These are phyloP conservation scores for Paramacrobiotus metropolitanus DNA, from an alignment of 1,140 invertebrate species.

Conservation along the genomic window DNA sequence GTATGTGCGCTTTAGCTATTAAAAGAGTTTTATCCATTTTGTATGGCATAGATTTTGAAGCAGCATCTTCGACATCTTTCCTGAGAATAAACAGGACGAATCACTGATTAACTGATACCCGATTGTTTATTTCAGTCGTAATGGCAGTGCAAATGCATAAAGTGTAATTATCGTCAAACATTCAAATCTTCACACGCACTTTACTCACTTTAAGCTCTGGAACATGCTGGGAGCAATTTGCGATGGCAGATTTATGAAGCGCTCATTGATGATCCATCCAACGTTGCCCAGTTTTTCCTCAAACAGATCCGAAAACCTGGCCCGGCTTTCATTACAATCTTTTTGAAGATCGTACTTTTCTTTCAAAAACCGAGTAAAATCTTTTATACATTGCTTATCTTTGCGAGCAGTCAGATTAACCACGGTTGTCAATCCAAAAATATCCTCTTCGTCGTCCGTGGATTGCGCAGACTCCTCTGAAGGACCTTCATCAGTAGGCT, in stretches of 20 bases:
- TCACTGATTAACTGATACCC: too few species aligned
- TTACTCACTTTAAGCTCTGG: background rate
- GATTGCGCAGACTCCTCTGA: too few species aligned
- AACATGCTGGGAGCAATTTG: background rate
- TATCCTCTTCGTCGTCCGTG: background rate
- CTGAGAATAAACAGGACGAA: background rate
- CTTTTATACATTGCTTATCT: background rate
- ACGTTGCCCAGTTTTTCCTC: background rate
- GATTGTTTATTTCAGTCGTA: too few species aligned
- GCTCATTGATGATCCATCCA: constrained; percentile 3
- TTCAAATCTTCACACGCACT: too few species aligned
- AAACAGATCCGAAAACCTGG: background rate
- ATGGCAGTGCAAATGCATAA: too few species aligned
- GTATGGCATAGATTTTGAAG: background rate
- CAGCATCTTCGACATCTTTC: background rate
- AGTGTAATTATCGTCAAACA: too few species aligned
- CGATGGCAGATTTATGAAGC: constrained; percentile 1
- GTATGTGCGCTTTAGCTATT: background rate
- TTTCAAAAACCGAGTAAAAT: background rate
- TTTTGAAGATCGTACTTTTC: background rate
- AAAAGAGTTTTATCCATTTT: background rate
- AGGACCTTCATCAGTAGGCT: background rate
- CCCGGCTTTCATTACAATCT: background rate
- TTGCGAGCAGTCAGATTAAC: background rate
- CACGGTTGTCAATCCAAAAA: background rate